Evolutionary conservation across 2,113 vertebrate genomes (phyloP).

Genomic region (Beaufortia kweichowensis): DNA sequence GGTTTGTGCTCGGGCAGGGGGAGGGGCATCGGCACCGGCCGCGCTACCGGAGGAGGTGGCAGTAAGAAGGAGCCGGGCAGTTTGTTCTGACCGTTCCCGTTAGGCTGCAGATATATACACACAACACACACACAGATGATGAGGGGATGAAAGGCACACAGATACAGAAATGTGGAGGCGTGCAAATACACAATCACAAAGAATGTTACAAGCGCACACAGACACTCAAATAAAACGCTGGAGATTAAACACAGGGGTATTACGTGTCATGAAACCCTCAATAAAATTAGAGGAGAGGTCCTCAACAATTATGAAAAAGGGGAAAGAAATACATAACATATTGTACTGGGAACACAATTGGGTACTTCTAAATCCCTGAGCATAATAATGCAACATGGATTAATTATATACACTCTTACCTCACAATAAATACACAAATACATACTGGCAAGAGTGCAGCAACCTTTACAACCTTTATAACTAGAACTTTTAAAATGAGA

Average conservation of each 20-base stretch:
- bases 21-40: conserved; percentile 83
- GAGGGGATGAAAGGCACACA: conserved; percentile 66
- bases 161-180: conserved; percentile 45
- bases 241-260: background rate
- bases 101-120: conserved; percentile 77
- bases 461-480: no score
- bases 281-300: no score
- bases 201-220: conserved; percentile 36
- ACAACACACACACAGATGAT: conserved; percentile 73
- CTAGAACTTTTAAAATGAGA: no score
- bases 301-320: no score
- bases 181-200: conserved; percentile 35
- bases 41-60: conserved; percentile 82
- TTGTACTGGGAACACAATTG: no score
- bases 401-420: no score
- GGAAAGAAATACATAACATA: no score
- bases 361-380: no score
- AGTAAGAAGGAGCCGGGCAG: conserved; percentile 83
- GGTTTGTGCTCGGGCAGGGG: conserved; percentile 84
- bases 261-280: conserved; percentile 1
- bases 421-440: no score
- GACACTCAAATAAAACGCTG: conserved; percentile 24
- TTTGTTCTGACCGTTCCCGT: conserved; percentile 83
- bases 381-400: no score
- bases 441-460: no score